phyloP scores from a whole-genome alignment of 2,888 invertebrate genomes.

The Dyspetes luteomarginatus region DNA sequence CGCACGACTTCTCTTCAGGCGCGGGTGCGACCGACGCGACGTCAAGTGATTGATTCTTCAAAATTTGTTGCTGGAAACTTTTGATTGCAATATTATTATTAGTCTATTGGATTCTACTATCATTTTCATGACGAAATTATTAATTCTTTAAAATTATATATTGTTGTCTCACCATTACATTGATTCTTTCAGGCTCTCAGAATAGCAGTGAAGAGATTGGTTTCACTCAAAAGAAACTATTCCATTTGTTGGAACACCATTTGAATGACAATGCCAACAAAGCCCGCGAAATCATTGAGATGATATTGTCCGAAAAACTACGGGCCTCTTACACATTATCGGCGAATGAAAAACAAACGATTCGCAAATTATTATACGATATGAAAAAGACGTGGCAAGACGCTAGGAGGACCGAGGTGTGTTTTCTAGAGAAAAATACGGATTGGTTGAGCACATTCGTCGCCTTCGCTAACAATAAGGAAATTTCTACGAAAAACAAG shows the following conservation, averaged over 20 bases:
- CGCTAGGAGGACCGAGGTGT: conserved; percentile 1
- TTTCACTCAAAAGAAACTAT: not conserved
- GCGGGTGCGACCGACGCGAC: not conserved
- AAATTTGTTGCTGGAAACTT: not conserved
- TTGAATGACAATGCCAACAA: not conserved
- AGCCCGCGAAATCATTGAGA: not conserved
- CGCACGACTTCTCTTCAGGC: not conserved
- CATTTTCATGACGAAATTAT: not conserved
- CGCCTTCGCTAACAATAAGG: not conserved
- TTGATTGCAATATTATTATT: not conserved
- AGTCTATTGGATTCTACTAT: not conserved
- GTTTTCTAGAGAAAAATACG: conserved; percentile 20
- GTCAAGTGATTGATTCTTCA: no score
- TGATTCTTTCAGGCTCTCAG: conserved; percentile 5
- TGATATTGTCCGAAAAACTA: not conserved
- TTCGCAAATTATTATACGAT: not conserved
- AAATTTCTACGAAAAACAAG: not conserved
- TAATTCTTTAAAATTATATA: no score
- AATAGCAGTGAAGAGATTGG: not conserved
- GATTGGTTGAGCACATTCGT: conserved; percentile 13
- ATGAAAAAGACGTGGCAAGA: not conserved
- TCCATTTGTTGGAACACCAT: not conserved
- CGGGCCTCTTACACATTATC: not conserved
- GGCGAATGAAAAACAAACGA: not conserved
- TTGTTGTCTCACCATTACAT: not conserved